Conservation (phyloP, 1,140 invertebrate genomes). For the Euglossa dilemma region DNA sequence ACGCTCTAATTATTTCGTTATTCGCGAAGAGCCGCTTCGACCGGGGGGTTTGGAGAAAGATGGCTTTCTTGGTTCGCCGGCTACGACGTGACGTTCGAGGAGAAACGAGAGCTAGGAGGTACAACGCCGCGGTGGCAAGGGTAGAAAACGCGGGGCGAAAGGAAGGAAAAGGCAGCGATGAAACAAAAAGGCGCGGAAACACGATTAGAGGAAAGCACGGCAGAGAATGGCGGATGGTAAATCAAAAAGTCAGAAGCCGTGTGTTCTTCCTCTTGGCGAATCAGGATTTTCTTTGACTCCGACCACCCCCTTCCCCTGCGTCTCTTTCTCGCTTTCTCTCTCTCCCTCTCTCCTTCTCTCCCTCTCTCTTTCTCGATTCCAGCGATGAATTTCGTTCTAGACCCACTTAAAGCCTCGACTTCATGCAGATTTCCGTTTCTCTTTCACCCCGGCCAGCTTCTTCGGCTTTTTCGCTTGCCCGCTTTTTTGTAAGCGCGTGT, state of each 20-base stretch:
- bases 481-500: slow-evolving; percentile 23
- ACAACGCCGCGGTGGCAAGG: neutral
- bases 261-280: slow-evolving; percentile 15
- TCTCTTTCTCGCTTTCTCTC: too few relatives aligned
- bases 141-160: neutral
- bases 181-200: slow-evolving; percentile 33
- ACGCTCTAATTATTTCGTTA: slow-evolving; percentile 23
- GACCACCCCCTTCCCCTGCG: too few relatives aligned
- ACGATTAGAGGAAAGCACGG: slow-evolving; percentile 31
- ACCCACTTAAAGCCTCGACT: slow-evolving; percentile 32
- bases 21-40: neutral
- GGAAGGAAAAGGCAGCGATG: neutral
- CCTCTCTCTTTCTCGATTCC: neutral
- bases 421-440: slow-evolving; percentile 41
- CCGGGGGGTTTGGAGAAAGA: too few relatives aligned
- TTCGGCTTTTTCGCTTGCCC: slow-evolving; percentile 45
- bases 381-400: slow-evolving; percentile 45
- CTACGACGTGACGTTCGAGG: slow-evolving; percentile 12
- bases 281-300: slow-evolving; percentile 30
- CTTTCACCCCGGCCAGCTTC: slow-evolving; percentile 18
- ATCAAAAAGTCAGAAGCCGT: slow-evolving; percentile 28
- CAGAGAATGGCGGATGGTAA: slow-evolving; percentile 11
- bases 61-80: too few relatives aligned
- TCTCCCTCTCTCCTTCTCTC: neutral
- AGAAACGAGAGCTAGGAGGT: neutral